phyloP scores from a whole-genome alignment of 1,140 invertebrate species.

The Conus ventricosus region DNA sequence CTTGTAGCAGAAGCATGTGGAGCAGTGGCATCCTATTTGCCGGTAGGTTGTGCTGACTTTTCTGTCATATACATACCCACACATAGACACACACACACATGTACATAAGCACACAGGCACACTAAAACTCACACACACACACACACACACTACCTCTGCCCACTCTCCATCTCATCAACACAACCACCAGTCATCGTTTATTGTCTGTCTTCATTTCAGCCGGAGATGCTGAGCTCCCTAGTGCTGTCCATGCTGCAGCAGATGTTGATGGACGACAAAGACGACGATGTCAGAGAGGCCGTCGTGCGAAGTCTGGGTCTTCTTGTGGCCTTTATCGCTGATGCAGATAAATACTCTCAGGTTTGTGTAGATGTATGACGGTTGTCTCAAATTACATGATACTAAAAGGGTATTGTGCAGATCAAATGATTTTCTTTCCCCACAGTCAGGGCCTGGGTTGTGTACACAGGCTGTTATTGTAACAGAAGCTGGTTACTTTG shows the following conservation, averaged over 20 bases:
- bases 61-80: no score
- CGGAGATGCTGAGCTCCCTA: constrained; percentile 82
- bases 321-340: constrained; percentile 81
- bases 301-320: constrained; percentile 82
- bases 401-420: no score
- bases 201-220: constrained; percentile 62
- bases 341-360: constrained; percentile 83
- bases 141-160: not conserved
- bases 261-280: constrained; percentile 84
- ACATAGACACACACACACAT: no score
- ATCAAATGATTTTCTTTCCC: no score
- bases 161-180: no score
- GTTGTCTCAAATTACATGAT: no score
- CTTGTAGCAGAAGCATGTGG: constrained; percentile 85
- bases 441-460: no score
- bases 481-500: no score
- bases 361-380: constrained; percentile 61
- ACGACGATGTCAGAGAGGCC: constrained; percentile 80
- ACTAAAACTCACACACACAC: not conserved
- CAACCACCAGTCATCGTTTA: not conserved
- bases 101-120: not conserved
- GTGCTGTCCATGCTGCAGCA: constrained; percentile 86
- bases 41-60: constrained; percentile 71
- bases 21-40: constrained; percentile 83
- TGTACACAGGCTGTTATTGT: no score